Evolutionary conservation across 2,797 vertebrate genomes (phyloP).

Genomic region (Ctenopoma multispine): DNA sequence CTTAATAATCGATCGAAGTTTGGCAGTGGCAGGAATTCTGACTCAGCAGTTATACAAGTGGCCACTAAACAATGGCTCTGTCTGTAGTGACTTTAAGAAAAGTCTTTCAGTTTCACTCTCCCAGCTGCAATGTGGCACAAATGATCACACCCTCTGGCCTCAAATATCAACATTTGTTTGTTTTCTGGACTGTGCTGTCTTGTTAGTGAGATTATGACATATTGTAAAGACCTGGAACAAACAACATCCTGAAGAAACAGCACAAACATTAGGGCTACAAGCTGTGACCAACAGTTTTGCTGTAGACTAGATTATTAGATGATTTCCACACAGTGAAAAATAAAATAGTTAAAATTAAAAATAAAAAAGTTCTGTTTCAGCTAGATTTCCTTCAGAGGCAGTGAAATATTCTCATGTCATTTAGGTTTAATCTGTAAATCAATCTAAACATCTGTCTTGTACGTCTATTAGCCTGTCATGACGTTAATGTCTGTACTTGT

Average conservation of each 20-base stretch:
- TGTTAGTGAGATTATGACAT: neutral
- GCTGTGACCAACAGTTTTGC: too few relatives aligned
- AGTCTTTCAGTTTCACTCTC: conserved; percentile 11
- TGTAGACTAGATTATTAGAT: too few relatives aligned
- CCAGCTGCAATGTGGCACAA: neutral
- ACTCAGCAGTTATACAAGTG: conserved; percentile 44
- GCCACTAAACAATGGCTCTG: conserved; percentile 38
- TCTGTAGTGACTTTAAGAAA: conserved; percentile 19
- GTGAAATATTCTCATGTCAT: neutral
- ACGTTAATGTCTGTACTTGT: neutral
- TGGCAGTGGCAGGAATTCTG: conserved; percentile 21
- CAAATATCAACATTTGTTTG: conserved; percentile 5
- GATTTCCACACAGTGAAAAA: too few relatives aligned
- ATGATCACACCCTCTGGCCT: neutral
- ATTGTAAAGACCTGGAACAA: neutral
- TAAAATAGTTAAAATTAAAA: too few relatives aligned
- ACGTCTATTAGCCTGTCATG: conserved; percentile 13
- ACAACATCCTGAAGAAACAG: too few relatives aligned
- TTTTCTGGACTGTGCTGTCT: neutral
- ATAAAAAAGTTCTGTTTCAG: too few relatives aligned
- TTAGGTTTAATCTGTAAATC: conserved; percentile 18
- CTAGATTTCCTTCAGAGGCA: neutral
- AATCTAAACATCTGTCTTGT: conserved; percentile 16
- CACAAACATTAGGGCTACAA: too few relatives aligned
- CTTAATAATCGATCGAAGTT: conserved; percentile 59